These are phyloP conservation scores for Spilosoma lubricipeda DNA, from an alignment of 2,888 invertebrate species.

Conservation along the genomic window DNA sequence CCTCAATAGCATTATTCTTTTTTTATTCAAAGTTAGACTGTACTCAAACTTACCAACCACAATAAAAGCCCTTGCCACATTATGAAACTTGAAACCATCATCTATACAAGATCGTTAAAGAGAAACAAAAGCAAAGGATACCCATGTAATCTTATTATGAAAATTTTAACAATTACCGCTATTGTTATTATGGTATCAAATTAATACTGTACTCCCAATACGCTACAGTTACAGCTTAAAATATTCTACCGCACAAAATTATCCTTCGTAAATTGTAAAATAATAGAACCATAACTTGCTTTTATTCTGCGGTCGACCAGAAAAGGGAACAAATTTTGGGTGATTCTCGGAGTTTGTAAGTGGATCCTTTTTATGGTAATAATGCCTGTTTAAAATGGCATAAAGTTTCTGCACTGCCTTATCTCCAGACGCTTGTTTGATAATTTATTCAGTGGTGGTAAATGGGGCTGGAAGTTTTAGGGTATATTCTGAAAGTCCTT, in stretches of 20 bases:
- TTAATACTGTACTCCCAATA: constrained; percentile 48
- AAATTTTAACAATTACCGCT: constrained; percentile 57
- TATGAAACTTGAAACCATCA: constrained; percentile 18
- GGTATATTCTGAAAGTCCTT: constrained; percentile 31
- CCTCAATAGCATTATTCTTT: neutral
- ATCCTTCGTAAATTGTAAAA: neutral
- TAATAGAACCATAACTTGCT: neutral
- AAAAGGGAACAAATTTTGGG: constrained; percentile 47
- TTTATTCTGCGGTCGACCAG: constrained; percentile 27
- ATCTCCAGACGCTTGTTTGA: constrained; percentile 55
- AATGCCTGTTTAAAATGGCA: constrained; percentile 59
- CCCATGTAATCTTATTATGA: constrained; percentile 49
- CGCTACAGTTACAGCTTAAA: constrained; percentile 29
- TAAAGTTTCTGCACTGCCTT: constrained; percentile 63
- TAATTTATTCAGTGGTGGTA: constrained; percentile 63
- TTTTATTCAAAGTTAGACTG: neutral
- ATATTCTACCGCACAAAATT: neutral
- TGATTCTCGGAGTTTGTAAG: constrained; percentile 57
- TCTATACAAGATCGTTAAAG: constrained; percentile 19
- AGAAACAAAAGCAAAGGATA: constrained; percentile 34
- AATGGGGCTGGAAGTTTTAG: constrained; percentile 41
- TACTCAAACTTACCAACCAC: neutral
- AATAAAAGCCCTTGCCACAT: neutral
- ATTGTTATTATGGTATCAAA: constrained; percentile 50
- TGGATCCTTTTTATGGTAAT: constrained; percentile 56